phyloP scores from a whole-genome alignment of 2,888 invertebrate genomes.

The Clitarchus hookeri region DNA sequence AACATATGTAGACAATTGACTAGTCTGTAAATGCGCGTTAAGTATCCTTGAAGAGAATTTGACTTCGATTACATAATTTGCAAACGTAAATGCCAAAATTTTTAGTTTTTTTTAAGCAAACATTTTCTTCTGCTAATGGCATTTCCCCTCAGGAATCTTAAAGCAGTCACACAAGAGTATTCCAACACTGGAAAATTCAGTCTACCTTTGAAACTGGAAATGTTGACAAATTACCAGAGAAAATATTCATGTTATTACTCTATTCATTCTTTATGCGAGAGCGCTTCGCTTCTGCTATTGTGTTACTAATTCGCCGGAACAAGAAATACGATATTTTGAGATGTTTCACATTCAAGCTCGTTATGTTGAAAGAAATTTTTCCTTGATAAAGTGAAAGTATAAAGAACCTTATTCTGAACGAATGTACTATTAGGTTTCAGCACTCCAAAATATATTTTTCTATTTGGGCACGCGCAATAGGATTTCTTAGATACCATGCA shows the following conservation, averaged over 20 bases:
- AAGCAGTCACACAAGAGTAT: not conserved
- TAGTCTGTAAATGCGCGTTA: too few relatives aligned
- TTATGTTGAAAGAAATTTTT: not conserved
- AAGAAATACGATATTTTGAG: slow-evolving; percentile 2
- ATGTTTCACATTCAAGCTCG: not conserved
- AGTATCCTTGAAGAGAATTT: too few relatives aligned
- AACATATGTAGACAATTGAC: too few relatives aligned
- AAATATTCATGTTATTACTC: not conserved
- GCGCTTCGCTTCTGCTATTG: not conserved
- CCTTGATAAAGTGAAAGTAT: not conserved
- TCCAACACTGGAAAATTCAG: not conserved
- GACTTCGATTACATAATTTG: too few relatives aligned
- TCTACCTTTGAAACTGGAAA: not conserved
- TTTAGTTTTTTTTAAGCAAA: too few relatives aligned
- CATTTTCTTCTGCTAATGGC: too few relatives aligned
- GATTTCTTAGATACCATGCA: not conserved
- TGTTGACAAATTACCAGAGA: slow-evolving; percentile 5
- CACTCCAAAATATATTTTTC: not conserved
- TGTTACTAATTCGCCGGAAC: not conserved
- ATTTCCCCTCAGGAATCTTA: too few relatives aligned
- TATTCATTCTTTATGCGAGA: not conserved
- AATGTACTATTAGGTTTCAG: not conserved
- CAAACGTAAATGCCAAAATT: too few relatives aligned
- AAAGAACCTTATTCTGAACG: not conserved
- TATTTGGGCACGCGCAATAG: not conserved